Evolutionary conservation across 2,113 vertebrate genomes (phyloP), one percentile per base, ranked within the genome.

Genomic region (Ammospiza caudacuta): DNA sequence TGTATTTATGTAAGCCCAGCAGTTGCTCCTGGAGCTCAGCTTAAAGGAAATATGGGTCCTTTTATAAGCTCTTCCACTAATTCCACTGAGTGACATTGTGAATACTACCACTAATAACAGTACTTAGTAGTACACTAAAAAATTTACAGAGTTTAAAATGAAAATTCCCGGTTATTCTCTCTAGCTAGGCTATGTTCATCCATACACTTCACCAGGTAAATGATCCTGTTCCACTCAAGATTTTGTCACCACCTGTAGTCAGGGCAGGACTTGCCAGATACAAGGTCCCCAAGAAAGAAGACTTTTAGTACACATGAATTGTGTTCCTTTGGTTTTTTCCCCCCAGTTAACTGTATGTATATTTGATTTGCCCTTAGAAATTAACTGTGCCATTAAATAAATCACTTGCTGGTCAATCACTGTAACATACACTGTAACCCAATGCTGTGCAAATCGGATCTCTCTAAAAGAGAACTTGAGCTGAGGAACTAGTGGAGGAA

Each of bases 381-480:
- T 95, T 93, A 88, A 92, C 80, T 76, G 51, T 80, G 78, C 88
- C 66, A 87, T 89, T 95, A 89, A 86, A 91, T 69, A 83, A 91
- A 94, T 97, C 95, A 95, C 87, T 87, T 96, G 76, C 79, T 59
- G 86, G 91, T 84, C 93, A 96, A 94, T 95, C 91, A 94, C 83
- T 96, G 93, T 93, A 97, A 96, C 57, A 67, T 20, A 95, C 27
- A 95, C 96, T 39, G 92, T 94, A 96, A 96, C 83, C n/a, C 67
- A 91, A 97, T 63, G 80, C 93, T 63, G 77, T 69, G 91, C 96
- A 97, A 96, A 97, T 89, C 13, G 10, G 94, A 97, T 95, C 93
- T 93, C 77, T 94, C 74, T 74, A 51, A 89, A 87, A 95, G 15
- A 85, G 64, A 96, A 96, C 79, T 54, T 96, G 87, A 92, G 66